Conservation (phyloP, 2,797 vertebrate genomes). For the Spheniscus humboldti region DNA sequence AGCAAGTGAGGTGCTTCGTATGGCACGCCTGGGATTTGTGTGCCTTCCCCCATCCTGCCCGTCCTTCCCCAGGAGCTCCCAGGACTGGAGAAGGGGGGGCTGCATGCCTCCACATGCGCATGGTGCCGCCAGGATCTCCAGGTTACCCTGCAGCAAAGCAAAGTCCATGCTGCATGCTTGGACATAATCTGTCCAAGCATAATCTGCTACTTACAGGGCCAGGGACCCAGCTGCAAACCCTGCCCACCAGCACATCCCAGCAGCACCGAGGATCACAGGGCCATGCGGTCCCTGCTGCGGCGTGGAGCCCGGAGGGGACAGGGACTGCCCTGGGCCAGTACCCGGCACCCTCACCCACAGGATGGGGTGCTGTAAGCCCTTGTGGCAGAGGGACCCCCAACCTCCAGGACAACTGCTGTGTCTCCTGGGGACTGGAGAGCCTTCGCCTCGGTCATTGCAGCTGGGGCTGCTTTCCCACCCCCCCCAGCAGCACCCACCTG, state of each 20-base stretch:
- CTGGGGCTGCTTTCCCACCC: neutral
- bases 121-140: neutral
- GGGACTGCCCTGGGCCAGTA: neutral
- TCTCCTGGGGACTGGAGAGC: neutral
- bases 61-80: neutral
- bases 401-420: neutral
- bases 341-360: neutral
- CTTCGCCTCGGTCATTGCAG: accelerated
- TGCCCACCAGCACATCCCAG: neutral
- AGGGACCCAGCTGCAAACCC: neutral
- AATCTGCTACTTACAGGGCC: neutral
- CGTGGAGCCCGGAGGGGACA: accelerated
- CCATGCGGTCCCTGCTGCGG: accelerated
- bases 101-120: neutral
- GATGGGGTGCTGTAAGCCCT: neutral
- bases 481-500: neutral
- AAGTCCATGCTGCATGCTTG: neutral
- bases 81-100: neutral
- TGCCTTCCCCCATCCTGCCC: neutral
- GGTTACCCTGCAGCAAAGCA: neutral
- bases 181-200: neutral
- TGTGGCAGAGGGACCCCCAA: neutral
- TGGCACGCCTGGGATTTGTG: neutral
- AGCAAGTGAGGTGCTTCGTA: neutral
- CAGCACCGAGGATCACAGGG: neutral